Evolutionary conservation across 1,140 invertebrate genomes (phyloP), one percentile per base, ranked within the genome.

Genomic region (Agrypnia vestita): DNA sequence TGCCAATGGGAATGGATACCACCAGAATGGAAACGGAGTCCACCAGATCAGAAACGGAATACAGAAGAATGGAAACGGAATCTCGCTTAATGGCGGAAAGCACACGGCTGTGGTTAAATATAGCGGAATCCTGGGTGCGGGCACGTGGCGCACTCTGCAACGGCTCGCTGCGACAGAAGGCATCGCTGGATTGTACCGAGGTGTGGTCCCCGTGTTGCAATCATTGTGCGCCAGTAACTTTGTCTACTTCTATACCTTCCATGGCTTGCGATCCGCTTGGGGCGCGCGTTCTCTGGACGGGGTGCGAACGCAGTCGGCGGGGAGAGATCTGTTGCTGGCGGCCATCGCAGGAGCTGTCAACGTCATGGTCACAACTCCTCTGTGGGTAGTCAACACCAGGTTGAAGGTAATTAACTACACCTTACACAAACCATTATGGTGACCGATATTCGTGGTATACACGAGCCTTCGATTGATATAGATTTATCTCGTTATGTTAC

Each of bases 171-270:
- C 90, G 80, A 91, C 92, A 78, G 95, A 96, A 88, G 96, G 96
- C 85, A 84, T 96, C 62, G 87, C 87, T 43, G 92, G 92, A 0
- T 85, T 97, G 10, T 98, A 97, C 86, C 89, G 94, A 84, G 96
- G 96, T 1, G 90, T 97, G 15, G 88, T 93, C 13, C 96, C 96
- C 9, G 95, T 97, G 13, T 88, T 98, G 6, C 92, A 95, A 83
- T 95, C 94, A 80, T 86, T 97, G 0, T 97, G 95, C 84, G 93
- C 93, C 64, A 97, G 96, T 62, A 97, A 97, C 88, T 97, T 97
- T 90, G 94, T 98, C 13, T 97, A 97, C 87, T 97, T 97, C 85
- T 98, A 97, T 86, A 92, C 95, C 81, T 97, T 97, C 86, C 96
- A 97, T 88, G 94, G 94, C 4, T 87, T 97, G 8, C 94, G 96